Evolutionary conservation across 2,888 invertebrate genomes (phyloP).

Genomic region (Spisula solida): DNA sequence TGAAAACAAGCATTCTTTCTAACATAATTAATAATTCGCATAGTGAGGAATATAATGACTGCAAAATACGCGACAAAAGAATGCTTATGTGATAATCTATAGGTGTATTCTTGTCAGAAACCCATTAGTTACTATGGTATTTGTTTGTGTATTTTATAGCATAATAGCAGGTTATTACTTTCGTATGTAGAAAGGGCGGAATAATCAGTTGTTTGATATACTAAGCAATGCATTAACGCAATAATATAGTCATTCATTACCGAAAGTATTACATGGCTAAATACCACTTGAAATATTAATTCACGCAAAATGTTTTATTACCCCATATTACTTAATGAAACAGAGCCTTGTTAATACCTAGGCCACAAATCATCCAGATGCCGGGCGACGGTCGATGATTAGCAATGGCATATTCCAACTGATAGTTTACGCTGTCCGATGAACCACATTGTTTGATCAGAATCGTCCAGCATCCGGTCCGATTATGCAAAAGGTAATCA

Average conservation of each 20-base stretch:
- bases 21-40: constrained; percentile 13
- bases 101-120: constrained; percentile 3
- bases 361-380: too few species aligned
- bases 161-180: background rate
- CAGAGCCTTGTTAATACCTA: too few species aligned
- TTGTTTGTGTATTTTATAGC: constrained; percentile 15
- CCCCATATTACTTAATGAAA: too few species aligned
- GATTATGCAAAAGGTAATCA: too few species aligned
- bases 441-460: too few species aligned
- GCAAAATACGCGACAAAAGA: constrained; percentile 4
- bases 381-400: too few species aligned
- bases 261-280: too few species aligned
- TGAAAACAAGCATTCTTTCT: constrained; percentile 25
- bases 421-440: too few species aligned
- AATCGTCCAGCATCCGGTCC: too few species aligned
- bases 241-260: background rate
- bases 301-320: too few species aligned
- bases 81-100: background rate
- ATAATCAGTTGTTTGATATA: background rate
- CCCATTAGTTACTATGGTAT: constrained; percentile 14
- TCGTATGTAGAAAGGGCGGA: background rate
- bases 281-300: too few species aligned
- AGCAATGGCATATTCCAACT: too few species aligned
- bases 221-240: background rate
- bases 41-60: constrained; percentile 12